phyloP scores from a whole-genome alignment of 2,888 invertebrate genomes.

The Cryptops parisi region DNA sequence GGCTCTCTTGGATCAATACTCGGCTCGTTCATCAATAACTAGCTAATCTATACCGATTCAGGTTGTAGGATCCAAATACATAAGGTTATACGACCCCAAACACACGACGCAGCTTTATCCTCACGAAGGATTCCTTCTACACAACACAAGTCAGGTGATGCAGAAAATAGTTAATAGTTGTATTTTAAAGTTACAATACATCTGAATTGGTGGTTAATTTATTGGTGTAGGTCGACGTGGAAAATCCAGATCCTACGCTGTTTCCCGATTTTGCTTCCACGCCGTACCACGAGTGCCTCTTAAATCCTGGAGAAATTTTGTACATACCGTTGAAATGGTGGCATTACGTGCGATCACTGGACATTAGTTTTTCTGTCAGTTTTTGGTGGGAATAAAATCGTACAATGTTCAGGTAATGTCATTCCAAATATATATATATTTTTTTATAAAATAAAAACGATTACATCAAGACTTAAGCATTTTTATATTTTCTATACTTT shows the following conservation, averaged over 20 bases:
- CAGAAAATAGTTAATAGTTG: background rate
- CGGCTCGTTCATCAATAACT: background rate
- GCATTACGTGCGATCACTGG: slow-evolving; percentile 85
- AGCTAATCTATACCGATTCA: no score
- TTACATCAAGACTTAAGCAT: no score
- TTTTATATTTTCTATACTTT: no score
- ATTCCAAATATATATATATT: no score
- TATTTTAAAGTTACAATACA: background rate
- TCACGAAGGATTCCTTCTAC: slow-evolving; percentile 53
- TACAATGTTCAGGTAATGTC: background rate
- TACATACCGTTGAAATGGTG: slow-evolving; percentile 94
- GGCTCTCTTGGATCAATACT: background rate
- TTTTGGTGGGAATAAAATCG: slow-evolving; percentile 77
- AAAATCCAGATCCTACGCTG: slow-evolving; percentile 50
- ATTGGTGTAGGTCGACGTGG: slow-evolving; percentile 51
- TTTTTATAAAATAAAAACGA: no score
- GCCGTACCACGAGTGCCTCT: slow-evolving; percentile 30
- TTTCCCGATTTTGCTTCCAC: slow-evolving; percentile 50
- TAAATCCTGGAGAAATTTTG: slow-evolving; percentile 60
- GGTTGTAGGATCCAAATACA: slow-evolving; percentile 65
- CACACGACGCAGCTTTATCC: slow-evolving; percentile 62
- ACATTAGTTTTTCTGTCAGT: slow-evolving; percentile 86
- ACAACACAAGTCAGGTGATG: slow-evolving; percentile 64
- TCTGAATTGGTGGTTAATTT: background rate
- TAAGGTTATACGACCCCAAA: slow-evolving; percentile 64